Base-by-base conservation (phyloP, 2,797 vertebrate species). In the Melanotaenia nigrans region DNA sequence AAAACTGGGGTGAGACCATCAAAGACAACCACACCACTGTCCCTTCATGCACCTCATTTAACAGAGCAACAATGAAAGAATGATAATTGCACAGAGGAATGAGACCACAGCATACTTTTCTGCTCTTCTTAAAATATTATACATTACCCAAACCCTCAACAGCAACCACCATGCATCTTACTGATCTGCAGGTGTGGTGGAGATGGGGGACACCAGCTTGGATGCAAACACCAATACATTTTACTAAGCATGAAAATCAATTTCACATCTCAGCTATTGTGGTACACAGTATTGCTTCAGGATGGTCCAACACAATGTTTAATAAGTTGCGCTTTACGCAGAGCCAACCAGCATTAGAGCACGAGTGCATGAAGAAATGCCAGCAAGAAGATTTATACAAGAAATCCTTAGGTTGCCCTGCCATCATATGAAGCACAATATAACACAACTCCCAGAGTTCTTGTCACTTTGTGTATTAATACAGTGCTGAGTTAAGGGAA, bases 201-300 rank as follows among this genome's bases (percentile, higher is more conserved):
- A 58, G 74, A 80, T 45, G 71, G 79, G 75, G 36, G 76, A 79
- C 85, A 85, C 79, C 87, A 86, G 80, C 87, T 77, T 75, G 85
- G 77, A 67, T 60, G 67, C 75, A 80, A 82, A 71, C 80, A 77
- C 83, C 80, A 85, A 81, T 84, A 71, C 89, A 85, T 90, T 89
- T 92, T 81, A 83, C 86, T 83, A 83, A 91, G 90, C 89, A 82
- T 89, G 83, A 90, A 93, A 93, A 93, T 92, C 89, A 90, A 91
- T 93, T 92, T 93, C 88, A 92, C 86, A 76, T 87, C 86, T 89
- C 86, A 89, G 75, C 81, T 91, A 81, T 82, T 81, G 79, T 81
- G 75, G 64, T 65, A n/a, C 83, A 85, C 79, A 54, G 58, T 81
- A 83, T 67, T 42, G 81, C 92, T 90, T 87, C 89, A 92, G 85